Conservation (phyloP, 2,113 vertebrate species). For the Salvelinus namaycush region DNA sequence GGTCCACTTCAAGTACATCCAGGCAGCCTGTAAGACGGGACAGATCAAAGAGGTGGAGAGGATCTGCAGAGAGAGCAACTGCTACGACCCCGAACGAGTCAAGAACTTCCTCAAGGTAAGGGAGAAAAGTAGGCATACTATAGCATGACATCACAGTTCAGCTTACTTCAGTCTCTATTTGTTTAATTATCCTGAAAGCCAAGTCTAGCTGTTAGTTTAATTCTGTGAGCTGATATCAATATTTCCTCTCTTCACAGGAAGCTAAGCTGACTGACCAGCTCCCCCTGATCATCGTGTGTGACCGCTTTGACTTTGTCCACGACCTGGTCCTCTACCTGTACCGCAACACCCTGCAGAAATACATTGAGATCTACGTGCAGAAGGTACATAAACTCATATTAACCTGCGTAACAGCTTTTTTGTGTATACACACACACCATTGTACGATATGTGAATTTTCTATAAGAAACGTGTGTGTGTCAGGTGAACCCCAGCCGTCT, state of each 20-base stretch:
- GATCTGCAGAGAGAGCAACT: slow-evolving; percentile 98
- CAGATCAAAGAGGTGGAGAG: slow-evolving; percentile 99
- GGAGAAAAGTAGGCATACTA: not conserved
- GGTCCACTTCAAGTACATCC: slow-evolving; percentile 99
- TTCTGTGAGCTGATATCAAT: not conserved
- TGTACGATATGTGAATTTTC: not conserved
- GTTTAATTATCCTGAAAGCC: not conserved
- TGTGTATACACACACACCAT: not conserved
- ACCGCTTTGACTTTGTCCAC: slow-evolving; percentile 98
- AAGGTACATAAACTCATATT: slow-evolving; percentile 78
- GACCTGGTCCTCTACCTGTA: slow-evolving; percentile 98
- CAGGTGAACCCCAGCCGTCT: slow-evolving; percentile 97
- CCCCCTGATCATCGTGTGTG: slow-evolving; percentile 97
- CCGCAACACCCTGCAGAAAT: slow-evolving; percentile 98
- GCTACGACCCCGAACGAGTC: slow-evolving; percentile 96
- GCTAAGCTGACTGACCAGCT: slow-evolving; percentile 98
- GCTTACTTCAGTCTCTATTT: not conserved
- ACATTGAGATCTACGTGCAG: slow-evolving; percentile 99
- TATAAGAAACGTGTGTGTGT: not conserved
- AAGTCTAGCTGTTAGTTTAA: not conserved
- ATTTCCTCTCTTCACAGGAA: slow-evolving; percentile 77
- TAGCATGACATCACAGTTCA: not conserved
- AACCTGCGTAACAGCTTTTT: not conserved
- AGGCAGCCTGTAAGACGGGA: slow-evolving; percentile 97
- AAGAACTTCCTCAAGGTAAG: slow-evolving; percentile 98